phyloP scores from a whole-genome alignment of 1,140 invertebrate genomes.

The Chlorops oryzae region DNA sequence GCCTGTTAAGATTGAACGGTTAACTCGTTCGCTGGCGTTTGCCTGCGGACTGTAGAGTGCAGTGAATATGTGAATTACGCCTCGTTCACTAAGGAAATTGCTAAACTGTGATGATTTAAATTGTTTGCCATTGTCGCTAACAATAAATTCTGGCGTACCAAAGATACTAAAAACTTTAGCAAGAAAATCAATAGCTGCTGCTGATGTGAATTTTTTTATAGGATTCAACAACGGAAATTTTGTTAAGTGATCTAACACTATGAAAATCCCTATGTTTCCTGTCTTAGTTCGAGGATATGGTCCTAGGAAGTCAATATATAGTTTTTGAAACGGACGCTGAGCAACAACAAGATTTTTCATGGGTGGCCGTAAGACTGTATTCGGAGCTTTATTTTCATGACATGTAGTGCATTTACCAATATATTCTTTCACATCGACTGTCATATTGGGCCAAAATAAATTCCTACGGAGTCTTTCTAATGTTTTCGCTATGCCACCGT shows the following conservation, averaged over 20 bases:
- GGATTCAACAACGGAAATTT: constrained; percentile 12
- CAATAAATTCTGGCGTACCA: constrained; percentile 18
- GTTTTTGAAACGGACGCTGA: constrained; percentile 9
- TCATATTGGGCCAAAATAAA: background rate
- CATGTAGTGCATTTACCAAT: background rate
- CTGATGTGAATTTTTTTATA: constrained; percentile 11
- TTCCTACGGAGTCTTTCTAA: background rate
- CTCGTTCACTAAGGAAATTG: constrained; percentile 7
- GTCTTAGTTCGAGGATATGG: constrained; percentile 4
- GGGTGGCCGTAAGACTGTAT: background rate
- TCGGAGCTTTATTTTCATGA: background rate
- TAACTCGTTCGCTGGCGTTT: constrained; percentile 18
- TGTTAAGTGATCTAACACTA: constrained; percentile 12
- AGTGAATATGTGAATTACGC: constrained; percentile 12
- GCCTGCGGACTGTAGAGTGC: constrained; percentile 9
- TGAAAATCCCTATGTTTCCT: constrained; percentile 10
- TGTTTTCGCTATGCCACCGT: background rate
- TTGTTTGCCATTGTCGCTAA: constrained; percentile 22
- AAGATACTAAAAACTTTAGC: constrained; percentile 15
- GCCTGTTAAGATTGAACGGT: constrained; percentile 14
- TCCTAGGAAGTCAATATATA: constrained; percentile 8
- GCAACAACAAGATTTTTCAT: background rate
- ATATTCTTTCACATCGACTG: background rate
- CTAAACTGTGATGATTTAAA: constrained; percentile 19
- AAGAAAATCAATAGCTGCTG: constrained; percentile 5